Evolutionary conservation across 2,113 vertebrate genomes (phyloP).

Genomic region (Psilopsiagon aymara): DNA sequence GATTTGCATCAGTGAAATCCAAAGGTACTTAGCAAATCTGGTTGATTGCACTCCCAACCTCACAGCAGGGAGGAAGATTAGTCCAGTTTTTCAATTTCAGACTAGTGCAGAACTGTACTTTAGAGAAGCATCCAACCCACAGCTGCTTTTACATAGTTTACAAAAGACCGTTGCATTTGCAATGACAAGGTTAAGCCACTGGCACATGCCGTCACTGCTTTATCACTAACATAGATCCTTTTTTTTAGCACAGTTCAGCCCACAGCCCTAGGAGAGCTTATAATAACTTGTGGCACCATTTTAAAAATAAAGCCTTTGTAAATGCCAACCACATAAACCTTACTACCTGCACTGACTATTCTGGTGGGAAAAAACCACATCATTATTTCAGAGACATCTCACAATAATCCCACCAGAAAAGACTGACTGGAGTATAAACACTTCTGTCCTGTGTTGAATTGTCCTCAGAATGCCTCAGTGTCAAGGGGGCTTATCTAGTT

Average conservation of each 20-base stretch:
- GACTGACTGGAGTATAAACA: background rate
- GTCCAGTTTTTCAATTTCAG: background rate
- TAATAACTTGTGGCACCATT: background rate
- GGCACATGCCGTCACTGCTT: background rate
- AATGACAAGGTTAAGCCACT: background rate
- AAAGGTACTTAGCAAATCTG: slow-evolving; percentile 14
- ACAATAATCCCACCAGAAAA: background rate
- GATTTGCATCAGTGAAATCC: background rate
- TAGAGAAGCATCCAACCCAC: background rate
- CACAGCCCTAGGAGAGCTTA: background rate
- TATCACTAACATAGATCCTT: background rate
- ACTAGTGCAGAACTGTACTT: background rate
- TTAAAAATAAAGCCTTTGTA: slow-evolving; percentile 7
- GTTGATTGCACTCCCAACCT: background rate
- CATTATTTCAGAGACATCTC: background rate
- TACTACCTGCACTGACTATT: background rate
- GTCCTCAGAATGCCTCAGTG: background rate
- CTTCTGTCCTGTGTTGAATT: background rate
- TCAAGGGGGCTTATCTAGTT: background rate
- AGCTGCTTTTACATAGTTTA: background rate
- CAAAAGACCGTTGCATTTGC: background rate
- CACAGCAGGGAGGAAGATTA: background rate
- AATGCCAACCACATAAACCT: background rate
- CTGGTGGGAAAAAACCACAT: background rate
- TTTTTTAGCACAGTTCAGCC: background rate